phyloP scores from a whole-genome alignment of 30 jellyfish, hydroid and myxozoan species.

The Aurelia sp. region DNA sequence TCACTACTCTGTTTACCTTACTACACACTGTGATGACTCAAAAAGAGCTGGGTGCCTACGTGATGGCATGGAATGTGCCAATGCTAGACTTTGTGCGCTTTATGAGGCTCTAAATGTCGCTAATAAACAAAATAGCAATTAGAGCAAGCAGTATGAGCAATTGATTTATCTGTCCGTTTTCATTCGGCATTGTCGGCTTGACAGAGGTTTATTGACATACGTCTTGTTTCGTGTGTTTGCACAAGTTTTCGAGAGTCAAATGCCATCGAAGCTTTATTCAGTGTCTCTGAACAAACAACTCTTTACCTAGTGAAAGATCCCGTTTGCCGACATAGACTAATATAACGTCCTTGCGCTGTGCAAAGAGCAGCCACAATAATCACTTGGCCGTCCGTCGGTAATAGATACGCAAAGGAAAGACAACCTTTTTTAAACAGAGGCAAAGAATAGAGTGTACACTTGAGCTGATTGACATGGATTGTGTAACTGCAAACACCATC shows the following conservation, averaged over 20 bases:
- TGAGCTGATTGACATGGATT: conserved; percentile 87
- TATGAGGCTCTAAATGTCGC: too few relatives aligned
- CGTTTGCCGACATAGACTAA: conserved; percentile 77
- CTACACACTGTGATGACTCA: too few relatives aligned
- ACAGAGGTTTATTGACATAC: conserved; percentile 42
- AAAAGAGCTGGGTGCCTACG: too few relatives aligned
- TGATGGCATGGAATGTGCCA: too few relatives aligned
- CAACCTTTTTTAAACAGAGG: conserved; percentile 75
- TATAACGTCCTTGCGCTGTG: conserved; percentile 65
- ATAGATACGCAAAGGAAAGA: conserved; percentile 79
- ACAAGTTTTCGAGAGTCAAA: conserved; percentile 72
- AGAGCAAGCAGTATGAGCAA: neutral
- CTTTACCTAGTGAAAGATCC: conserved; percentile 68
- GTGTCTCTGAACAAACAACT: conserved; percentile 69
- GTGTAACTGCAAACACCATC: conserved; percentile 85
- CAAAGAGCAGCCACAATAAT: conserved; percentile 49
- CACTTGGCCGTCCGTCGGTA: conserved; percentile 82
- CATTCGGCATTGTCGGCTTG: conserved; percentile 54
- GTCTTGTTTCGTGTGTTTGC: conserved; percentile 75
- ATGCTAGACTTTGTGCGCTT: too few relatives aligned
- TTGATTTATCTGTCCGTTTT: conserved; percentile 26
- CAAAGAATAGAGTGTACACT: conserved; percentile 77
- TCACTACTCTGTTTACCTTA: too few relatives aligned
- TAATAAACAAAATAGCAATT: too few relatives aligned
- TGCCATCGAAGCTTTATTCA: conserved; percentile 75